Evolutionary conservation across 2,113 vertebrate species (phyloP), one percentile per base, ranked within the genome.

Genomic region (Lepus americanus): DNA sequence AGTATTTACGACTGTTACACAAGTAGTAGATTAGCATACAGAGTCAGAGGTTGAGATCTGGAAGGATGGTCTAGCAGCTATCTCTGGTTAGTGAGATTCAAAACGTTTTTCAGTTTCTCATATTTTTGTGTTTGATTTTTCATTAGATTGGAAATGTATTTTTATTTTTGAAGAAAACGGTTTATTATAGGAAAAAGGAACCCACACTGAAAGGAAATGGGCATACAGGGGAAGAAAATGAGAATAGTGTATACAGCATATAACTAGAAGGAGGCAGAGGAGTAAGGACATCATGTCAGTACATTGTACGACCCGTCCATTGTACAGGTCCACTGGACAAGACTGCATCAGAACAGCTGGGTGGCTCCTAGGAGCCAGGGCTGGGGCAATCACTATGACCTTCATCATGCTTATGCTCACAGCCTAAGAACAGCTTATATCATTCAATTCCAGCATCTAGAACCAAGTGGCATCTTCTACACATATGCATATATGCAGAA

Each of bases 361-460:
- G 51, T 64, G 39, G 61, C 36, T 72, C 29, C 92, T 83, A 74
- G 39, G 33, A 87, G 20, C 78, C 53, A 13, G 33, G 72, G 39
- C 89, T 39, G 39, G 39, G 39, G 11, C 14, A 66, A 88, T 69
- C 77, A 92, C 27, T 44, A 39, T 33, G n/a, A 44, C 44, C n/a
- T 92, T 74, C 3, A 0, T 31, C 74, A 44, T 7, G 72, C 53
- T 39, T 19, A 55, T 92, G 72, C 51, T 77, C 53, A 92, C 22
- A 80, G 90, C 44, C 80, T 66, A 87, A 66, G 9, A 55, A 64
- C 59, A 79, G 55, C 27, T 23, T 84, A 23, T 66, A 79, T 88
- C 74, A 87, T 93, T 92, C 73, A 53, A 92, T 93, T 90, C 80
- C 86, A 94, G 66, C 14, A 83, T 94, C 70, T 79, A 90, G 70